phyloP scores from a whole-genome alignment of 2,888 invertebrate genomes.

The Zelleria hepariella region DNA sequence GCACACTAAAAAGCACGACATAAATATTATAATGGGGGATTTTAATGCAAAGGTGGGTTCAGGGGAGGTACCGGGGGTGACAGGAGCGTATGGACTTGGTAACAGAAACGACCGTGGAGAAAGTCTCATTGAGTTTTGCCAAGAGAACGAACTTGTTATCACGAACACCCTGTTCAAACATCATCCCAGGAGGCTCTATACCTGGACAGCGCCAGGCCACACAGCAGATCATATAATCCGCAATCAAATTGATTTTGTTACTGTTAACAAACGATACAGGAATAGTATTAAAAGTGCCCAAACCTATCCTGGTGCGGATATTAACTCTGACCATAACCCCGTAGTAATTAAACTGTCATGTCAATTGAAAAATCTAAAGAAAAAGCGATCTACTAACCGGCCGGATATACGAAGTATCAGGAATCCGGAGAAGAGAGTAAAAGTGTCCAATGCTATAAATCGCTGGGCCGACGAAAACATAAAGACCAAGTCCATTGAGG shows the following conservation, averaged over 20 bases:
- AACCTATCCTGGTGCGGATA: too few species aligned
- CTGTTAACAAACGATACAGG: not conserved
- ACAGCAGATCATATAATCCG: constrained; percentile 1
- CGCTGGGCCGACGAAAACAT: too few species aligned
- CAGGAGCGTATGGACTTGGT: too few species aligned
- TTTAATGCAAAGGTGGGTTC: too few species aligned
- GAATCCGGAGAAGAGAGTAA: too few species aligned
- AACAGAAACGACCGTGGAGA: not conserved
- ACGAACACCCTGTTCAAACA: too few species aligned
- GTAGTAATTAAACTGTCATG: not conserved
- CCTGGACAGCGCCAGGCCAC: not conserved
- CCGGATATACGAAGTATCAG: too few species aligned
- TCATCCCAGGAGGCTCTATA: too few species aligned
- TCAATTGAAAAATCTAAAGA: not conserved
- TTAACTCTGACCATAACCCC: not conserved
- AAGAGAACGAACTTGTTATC: too few species aligned
- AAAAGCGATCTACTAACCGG: not conserved
- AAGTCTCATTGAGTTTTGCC: not conserved
- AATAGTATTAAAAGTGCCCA: not conserved
- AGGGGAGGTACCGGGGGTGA: too few species aligned
- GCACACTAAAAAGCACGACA: not conserved
- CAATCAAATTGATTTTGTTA: not conserved
- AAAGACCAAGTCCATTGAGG: not conserved
- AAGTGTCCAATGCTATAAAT: not conserved
- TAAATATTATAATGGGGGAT: too few species aligned